Conservation (phyloP, 2,797 vertebrate genomes). For the Tiaroga cobitis region DNA sequence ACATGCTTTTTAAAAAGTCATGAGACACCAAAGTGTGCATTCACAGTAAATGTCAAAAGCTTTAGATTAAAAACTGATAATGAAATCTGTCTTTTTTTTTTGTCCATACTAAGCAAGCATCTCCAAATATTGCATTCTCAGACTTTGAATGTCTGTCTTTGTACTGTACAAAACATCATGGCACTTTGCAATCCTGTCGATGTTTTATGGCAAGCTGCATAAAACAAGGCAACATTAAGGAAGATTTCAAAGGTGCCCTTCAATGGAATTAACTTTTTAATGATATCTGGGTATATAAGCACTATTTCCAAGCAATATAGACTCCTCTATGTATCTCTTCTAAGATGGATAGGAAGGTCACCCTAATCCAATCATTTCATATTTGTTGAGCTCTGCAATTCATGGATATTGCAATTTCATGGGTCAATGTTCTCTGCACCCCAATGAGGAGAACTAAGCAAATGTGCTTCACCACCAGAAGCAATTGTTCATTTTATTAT, state of each 20-base stretch:
- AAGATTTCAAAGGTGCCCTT: conserved; percentile 23
- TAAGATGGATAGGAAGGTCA: conserved; percentile 17
- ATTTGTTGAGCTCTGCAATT: conserved; percentile 39
- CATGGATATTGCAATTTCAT: conserved; percentile 19
- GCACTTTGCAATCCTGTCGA: background rate
- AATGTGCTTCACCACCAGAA: conserved; percentile 10
- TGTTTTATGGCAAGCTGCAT: conserved; percentile 31
- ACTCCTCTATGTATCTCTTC: background rate
- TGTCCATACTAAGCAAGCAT: background rate
- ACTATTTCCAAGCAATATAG: conserved; percentile 9
- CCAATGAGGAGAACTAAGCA: conserved; percentile 18
- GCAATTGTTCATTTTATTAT: background rate
- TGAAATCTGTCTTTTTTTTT: background rate
- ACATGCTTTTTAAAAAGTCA: background rate
- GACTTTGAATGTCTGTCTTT: conserved; percentile 1
- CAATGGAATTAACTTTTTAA: conserved; percentile 23
- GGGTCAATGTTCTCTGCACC: conserved; percentile 12
- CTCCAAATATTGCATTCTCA: background rate
- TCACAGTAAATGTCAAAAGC: background rate
- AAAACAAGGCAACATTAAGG: conserved; percentile 30
- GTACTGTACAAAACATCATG: background rate
- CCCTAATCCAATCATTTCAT: conserved; percentile 27
- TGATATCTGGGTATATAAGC: background rate
- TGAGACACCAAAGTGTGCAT: background rate
- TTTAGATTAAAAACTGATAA: background rate